Percentiles rank a stretch among this genome's conserved stretches.
Conservation (phyloP, 2,888 invertebrate species). For the Cistogaster globosa region DNA sequence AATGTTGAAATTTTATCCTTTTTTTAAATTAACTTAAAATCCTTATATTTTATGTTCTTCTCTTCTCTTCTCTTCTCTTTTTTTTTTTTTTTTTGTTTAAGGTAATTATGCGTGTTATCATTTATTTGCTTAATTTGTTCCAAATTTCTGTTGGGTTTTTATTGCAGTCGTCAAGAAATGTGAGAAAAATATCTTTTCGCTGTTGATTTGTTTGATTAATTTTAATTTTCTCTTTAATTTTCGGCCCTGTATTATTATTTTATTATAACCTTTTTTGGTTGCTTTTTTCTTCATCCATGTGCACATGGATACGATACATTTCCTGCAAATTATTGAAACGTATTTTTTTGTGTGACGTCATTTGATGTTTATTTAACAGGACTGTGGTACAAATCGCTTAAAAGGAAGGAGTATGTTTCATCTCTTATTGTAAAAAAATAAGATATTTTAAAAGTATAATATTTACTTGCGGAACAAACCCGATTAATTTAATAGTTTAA, state of each 20-base stretch:
- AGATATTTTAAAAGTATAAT: no score
- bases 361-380: constrained; percentile 58
- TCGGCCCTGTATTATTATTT: constrained; percentile 55
- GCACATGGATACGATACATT: constrained; percentile 61
- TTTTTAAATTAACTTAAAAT: neutral
- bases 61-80: no score
- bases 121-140: constrained; percentile 21
- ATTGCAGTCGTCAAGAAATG: constrained; percentile 22
- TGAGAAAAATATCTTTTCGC: constrained; percentile 26
- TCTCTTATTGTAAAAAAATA: no score
- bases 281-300: constrained; percentile 5
- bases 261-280: constrained; percentile 33
- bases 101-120: neutral
- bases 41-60: neutral
- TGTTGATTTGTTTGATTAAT: constrained; percentile 22
- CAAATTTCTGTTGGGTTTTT: constrained; percentile 35
- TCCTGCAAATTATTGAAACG: constrained; percentile 68
- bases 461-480: no score
- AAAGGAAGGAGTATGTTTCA: neutral
- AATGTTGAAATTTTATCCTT: constrained; percentile 39
- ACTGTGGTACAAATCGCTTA: neutral
- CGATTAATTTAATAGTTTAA: no score
- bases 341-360: constrained; percentile 67
- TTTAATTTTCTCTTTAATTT: constrained; percentile 39
- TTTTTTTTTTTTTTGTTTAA: neutral